A percentile compares a stretch with the other conserved stretches of the same genome.
Conservation (phyloP, 2,113 vertebrate species). For the Pipa parva region DNA sequence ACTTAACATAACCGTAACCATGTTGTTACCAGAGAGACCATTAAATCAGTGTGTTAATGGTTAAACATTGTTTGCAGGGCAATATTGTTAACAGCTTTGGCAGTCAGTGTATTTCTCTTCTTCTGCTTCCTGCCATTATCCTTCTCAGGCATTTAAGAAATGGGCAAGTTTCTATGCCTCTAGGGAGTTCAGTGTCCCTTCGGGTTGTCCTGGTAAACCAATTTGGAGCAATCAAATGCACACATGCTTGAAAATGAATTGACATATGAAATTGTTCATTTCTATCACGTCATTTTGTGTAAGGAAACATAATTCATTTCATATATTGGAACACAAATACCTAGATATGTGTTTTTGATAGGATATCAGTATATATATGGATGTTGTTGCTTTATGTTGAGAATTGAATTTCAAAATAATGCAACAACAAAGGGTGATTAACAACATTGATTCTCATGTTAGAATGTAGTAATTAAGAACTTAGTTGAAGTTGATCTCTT, state of each 20-base stretch:
- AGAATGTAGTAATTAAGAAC: conserved; percentile 39
- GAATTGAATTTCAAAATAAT: neutral
- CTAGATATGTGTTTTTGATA: conserved; percentile 9
- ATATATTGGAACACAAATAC: neutral
- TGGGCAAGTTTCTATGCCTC: conserved; percentile 48
- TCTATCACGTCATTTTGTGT: conserved; percentile 23
- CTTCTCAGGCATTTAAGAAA: conserved; percentile 56
- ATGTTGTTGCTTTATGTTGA: neutral
- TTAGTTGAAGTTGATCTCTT: conserved; percentile 45
- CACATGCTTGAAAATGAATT: conserved; percentile 48
- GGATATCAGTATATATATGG: neutral
- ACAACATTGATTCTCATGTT: conserved; percentile 18
- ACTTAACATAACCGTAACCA: too few relatives aligned
- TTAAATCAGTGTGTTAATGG: too few relatives aligned
- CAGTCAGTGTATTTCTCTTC: neutral
- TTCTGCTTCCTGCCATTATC: conserved; percentile 57
- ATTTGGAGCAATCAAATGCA: conserved; percentile 51
- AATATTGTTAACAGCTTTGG: conserved; percentile 2
- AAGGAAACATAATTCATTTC: conserved; percentile 2
- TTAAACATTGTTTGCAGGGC: conserved; percentile 59
- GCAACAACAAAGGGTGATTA: neutral
- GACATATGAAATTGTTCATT: conserved; percentile 47
- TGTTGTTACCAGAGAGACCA: too few relatives aligned
- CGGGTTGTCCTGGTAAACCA: conserved; percentile 51
- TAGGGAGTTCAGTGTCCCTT: conserved; percentile 53